Conservation (phyloP, 1,140 invertebrate genomes). For the Brevipalpus yothersi region DNA sequence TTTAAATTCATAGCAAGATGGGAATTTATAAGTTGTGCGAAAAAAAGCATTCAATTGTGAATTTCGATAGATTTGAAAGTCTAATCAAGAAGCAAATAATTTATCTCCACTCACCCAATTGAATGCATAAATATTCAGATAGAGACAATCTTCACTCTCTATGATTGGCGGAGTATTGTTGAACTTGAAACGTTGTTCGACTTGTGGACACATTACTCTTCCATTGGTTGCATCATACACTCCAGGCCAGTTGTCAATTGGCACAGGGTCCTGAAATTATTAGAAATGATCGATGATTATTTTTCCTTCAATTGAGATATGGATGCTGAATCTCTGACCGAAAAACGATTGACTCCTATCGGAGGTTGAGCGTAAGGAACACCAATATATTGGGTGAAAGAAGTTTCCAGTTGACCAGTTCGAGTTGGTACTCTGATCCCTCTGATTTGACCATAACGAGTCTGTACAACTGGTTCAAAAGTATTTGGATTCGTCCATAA, state of each 20-base stretch:
- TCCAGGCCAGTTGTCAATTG: neutral
- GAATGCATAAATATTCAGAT: slow-evolving; percentile 9
- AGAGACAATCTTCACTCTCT: slow-evolving; percentile 9
- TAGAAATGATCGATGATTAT: neutral
- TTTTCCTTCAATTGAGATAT: neutral
- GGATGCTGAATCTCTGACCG: slow-evolving; percentile 1
- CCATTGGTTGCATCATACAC: neutral
- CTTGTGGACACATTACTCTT: slow-evolving; percentile 9
- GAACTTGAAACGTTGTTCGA: slow-evolving; percentile 5
- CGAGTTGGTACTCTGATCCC: neutral
- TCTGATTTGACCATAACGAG: neutral
- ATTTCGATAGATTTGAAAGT: no score
- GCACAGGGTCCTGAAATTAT: neutral
- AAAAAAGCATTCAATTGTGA: no score
- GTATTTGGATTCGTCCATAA: no score
- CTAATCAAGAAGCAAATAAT: neutral
- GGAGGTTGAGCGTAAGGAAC: slow-evolving; percentile 7
- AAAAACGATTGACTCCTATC: slow-evolving; percentile 4
- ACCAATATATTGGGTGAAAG: neutral
- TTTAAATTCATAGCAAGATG: no score
- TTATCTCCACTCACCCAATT: neutral
- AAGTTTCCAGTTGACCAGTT: neutral
- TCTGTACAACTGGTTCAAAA: neutral
- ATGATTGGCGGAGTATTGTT: neutral
- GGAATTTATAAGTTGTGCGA: no score